These are phyloP conservation scores for Hippasteria phrygiana DNA, from an alignment of 53 echinoderm and acorn worm species.

Conservation along the genomic window DNA sequence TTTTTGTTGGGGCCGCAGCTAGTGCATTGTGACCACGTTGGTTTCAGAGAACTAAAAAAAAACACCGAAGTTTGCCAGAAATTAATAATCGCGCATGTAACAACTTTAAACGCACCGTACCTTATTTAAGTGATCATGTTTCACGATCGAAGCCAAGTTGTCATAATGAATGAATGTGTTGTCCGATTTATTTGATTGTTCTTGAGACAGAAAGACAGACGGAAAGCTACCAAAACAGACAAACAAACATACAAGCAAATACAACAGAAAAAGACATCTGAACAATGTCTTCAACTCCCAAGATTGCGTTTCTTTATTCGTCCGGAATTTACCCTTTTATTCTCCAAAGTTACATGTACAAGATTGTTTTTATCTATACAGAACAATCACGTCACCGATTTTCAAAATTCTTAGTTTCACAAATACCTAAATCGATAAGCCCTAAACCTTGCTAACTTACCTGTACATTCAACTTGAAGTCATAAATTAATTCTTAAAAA, in stretches of 20 bases:
- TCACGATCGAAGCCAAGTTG: neutral
- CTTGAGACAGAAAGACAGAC: too few species aligned
- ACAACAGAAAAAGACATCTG: neutral
- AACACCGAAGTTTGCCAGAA: too few species aligned
- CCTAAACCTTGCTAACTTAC: constrained; percentile 14
- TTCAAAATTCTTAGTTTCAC: neutral
- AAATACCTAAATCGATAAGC: neutral
- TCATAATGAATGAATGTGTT: neutral
- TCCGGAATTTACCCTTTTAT: constrained; percentile 19
- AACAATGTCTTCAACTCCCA: neutral
- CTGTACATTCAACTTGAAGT: neutral
- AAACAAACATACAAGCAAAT: neutral
- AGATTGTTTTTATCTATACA: constrained; percentile 32
- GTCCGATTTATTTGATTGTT: too few species aligned
- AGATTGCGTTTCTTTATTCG: constrained; percentile 10
- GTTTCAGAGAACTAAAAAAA: too few species aligned
- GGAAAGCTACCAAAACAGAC: too few species aligned
- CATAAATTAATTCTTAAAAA: neutral
- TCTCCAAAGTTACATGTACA: constrained; percentile 51
- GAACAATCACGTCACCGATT: constrained; percentile 27
- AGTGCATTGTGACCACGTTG: too few species aligned
- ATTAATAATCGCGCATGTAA: too few species aligned
- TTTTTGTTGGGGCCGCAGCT: too few species aligned
- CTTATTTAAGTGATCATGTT: too few species aligned
- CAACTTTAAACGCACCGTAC: too few species aligned